These are phyloP conservation scores for Cabera pusaria DNA, from an alignment of 2,888 invertebrate genomes.

Conservation along the genomic window DNA sequence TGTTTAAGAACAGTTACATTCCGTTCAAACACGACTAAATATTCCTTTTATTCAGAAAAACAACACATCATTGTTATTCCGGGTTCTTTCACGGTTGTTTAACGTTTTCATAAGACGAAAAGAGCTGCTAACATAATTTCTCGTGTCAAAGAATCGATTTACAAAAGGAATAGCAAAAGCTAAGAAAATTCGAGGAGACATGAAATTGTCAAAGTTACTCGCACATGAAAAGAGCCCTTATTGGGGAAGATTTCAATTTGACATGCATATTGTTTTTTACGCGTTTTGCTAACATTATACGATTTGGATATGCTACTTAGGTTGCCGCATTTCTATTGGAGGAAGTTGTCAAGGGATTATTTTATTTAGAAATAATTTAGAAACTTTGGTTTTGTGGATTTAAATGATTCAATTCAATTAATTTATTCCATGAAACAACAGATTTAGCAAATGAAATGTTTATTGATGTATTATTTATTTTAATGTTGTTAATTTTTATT, in stretches of 20 bases:
- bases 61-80: slow-evolving; percentile 29
- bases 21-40: slow-evolving; percentile 24
- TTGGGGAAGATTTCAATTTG: slow-evolving; percentile 38
- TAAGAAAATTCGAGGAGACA: slow-evolving; percentile 25
- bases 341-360: too few species aligned
- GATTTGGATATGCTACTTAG: not conserved
- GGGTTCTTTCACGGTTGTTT: slow-evolving; percentile 29
- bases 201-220: slow-evolving; percentile 38
- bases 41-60: slow-evolving; percentile 26
- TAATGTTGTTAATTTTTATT: too few species aligned
- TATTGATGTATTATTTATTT: too few species aligned
- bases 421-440: too few species aligned
- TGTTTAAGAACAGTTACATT: too few species aligned
- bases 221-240: slow-evolving; percentile 38
- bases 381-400: too few species aligned
- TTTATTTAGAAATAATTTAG: too few species aligned
- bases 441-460: too few species aligned
- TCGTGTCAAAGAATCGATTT: slow-evolving; percentile 46
- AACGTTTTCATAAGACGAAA: slow-evolving; percentile 25
- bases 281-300: slow-evolving; percentile 3
- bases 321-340: too few species aligned
- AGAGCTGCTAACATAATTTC: slow-evolving; percentile 40
- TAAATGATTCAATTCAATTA: too few species aligned
- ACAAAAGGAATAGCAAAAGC: slow-evolving; percentile 30
- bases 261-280: slow-evolving; percentile 37